Percentiles rank a stretch among this genome's conserved stretches.
phyloP scores from a whole-genome alignment of 2,113 vertebrate species.

The Fregata magnificens region DNA sequence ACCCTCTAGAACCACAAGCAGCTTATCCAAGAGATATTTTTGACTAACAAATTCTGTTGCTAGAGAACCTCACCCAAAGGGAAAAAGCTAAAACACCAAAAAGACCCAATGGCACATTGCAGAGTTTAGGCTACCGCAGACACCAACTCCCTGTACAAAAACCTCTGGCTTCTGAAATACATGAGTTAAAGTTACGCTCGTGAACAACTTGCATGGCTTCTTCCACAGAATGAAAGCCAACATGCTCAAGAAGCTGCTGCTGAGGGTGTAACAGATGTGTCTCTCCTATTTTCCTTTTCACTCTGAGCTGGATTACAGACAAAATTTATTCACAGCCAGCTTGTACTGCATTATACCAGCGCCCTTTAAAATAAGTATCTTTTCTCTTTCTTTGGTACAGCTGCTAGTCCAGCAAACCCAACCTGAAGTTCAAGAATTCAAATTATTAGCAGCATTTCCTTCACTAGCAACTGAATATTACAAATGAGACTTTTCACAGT shows the following conservation, averaged over 20 bases:
- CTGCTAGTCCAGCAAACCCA: neutral
- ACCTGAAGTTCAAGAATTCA: slow-evolving; percentile 46
- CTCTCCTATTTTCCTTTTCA: neutral
- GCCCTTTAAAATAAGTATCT: neutral
- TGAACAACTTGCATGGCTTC: neutral
- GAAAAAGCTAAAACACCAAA: neutral
- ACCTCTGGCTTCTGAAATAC: neutral
- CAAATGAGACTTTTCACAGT: neutral
- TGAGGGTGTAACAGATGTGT: neutral
- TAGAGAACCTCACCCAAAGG: neutral
- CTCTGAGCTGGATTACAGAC: neutral
- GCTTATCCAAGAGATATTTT: neutral
- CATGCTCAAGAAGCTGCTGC: neutral
- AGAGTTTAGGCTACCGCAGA: neutral
- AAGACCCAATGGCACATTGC: neutral
- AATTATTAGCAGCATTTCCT: neutral
- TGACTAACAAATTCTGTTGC: neutral
- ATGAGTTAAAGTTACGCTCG: neutral
- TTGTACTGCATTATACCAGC: neutral
- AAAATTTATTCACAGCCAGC: neutral
- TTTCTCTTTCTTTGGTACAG: neutral
- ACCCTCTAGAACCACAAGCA: neutral
- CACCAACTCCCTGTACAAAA: neutral
- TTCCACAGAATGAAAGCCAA: neutral
- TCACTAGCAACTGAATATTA: neutral